Percentiles rank a stretch among this genome's conserved stretches.
These are phyloP conservation scores for Caenorhabditis latens DNA, from an alignment of 1,140 invertebrate species.

Conservation along the genomic window DNA sequence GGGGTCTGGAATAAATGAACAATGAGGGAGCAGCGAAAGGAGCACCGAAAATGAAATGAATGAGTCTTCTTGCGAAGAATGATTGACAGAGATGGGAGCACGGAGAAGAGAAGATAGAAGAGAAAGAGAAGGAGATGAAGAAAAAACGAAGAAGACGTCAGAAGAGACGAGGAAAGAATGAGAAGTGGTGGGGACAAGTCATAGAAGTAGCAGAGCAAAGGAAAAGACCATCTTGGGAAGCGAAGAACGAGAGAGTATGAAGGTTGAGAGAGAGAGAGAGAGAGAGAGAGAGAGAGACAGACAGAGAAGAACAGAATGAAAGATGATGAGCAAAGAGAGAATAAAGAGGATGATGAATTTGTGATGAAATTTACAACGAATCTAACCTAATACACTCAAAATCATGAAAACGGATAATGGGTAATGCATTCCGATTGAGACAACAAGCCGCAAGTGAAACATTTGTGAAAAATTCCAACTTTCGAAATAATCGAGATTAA, in stretches of 20 bases:
- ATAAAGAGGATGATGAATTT: slow-evolving; percentile 3
- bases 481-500: no score
- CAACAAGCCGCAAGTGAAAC: no score
- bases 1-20: neutral
- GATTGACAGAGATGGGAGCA: slow-evolving; percentile 47
- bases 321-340: slow-evolving; percentile 27
- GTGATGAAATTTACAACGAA: neutral
- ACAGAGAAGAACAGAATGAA: neutral
- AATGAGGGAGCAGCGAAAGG: neutral
- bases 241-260: neutral
- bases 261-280: neutral
- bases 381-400: neutral
- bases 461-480: no score
- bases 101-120: neutral
- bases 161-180: neutral
- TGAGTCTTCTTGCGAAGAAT: slow-evolving; percentile 4
- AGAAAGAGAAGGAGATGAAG: slow-evolving; percentile 14
- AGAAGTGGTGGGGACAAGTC: neutral
- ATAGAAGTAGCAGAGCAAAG: slow-evolving; percentile 14
- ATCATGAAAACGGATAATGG: neutral
- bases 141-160: slow-evolving; percentile 33
- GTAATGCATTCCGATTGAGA: neutral
- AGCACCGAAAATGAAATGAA: slow-evolving; percentile 7
- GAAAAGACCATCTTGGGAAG: slow-evolving; percentile 16
- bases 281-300: no score